These are phyloP conservation scores for Kuschelorhynchus macadamiae DNA, from an alignment of 2,888 invertebrate species.

Conservation along the genomic window DNA sequence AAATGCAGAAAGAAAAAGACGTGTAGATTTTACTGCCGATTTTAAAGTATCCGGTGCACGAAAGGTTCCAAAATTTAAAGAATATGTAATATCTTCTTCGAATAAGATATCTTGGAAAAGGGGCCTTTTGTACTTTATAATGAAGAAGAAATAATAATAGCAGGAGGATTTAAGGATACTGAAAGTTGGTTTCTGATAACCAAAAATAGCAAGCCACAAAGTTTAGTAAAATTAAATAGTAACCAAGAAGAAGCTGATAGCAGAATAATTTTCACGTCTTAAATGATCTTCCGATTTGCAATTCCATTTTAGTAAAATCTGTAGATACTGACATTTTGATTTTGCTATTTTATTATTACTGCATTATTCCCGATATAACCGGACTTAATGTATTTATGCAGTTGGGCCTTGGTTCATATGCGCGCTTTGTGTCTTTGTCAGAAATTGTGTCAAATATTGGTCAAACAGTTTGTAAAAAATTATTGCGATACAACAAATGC, in stretches of 20 bases:
- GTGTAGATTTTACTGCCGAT: neutral
- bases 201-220: neutral
- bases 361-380: neutral
- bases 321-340: too few relatives aligned
- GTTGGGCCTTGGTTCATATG: neutral
- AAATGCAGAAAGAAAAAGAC: too few relatives aligned
- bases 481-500: neutral
- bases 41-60: constrained; percentile 4
- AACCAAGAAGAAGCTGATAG: too few relatives aligned
- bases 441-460: neutral
- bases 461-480: constrained; percentile 1
- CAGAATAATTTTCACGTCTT: too few relatives aligned
- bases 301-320: too few relatives aligned
- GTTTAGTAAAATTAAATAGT: neutral
- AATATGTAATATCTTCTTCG: too few relatives aligned
- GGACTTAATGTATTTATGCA: too few relatives aligned
- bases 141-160: too few relatives aligned
- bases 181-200: neutral
- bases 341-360: neutral
- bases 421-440: neutral
- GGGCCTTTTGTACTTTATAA: too few relatives aligned
- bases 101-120: too few relatives aligned
- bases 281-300: too few relatives aligned
- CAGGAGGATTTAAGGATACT: too few relatives aligned
- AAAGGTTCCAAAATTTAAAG: neutral